phyloP scores from a whole-genome alignment of 1,140 invertebrate species.

The Brachystomella parvula region DNA sequence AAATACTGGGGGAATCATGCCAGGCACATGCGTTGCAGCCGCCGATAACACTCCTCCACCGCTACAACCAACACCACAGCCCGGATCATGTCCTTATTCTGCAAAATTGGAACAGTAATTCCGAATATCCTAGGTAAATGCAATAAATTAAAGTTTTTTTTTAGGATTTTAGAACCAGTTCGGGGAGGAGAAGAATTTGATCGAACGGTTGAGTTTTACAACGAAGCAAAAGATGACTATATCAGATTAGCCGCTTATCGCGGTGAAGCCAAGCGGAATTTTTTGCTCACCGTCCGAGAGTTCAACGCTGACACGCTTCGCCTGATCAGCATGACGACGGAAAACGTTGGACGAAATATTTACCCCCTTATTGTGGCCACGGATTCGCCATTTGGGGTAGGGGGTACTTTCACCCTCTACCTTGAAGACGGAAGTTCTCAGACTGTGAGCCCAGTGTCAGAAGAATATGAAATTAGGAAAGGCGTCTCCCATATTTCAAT shows the following conservation, averaged over 20 bases:
- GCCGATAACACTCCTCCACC: too few relatives aligned
- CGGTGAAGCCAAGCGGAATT: constrained; percentile 10
- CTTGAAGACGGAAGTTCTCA: constrained; percentile 16
- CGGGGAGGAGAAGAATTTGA: too few relatives aligned
- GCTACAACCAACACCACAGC: too few relatives aligned
- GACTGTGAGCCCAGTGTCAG: constrained; percentile 6
- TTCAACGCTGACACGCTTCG: constrained; percentile 7
- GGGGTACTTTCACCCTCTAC: constrained; percentile 16
- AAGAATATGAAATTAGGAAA: constrained; percentile 20
- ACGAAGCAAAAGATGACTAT: neutral
- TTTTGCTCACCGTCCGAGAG: constrained; percentile 11
- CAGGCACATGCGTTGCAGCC: too few relatives aligned
- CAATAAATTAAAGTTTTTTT: too few relatives aligned
- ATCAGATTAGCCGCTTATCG: constrained; percentile 5
- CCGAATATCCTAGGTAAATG: too few relatives aligned
- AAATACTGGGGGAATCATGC: too few relatives aligned
- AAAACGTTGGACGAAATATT: constrained; percentile 16
- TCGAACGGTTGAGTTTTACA: too few relatives aligned
- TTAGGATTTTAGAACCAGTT: too few relatives aligned
- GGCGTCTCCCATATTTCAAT: constrained; percentile 13
- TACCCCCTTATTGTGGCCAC: constrained; percentile 25
- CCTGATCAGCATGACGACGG: constrained; percentile 1
- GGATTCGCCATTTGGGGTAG: constrained; percentile 17
- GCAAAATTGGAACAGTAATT: too few relatives aligned
- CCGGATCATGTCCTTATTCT: too few relatives aligned